phyloP scores from a whole-genome alignment of 2,888 invertebrate genomes.

The Serrognathus titanus region DNA sequence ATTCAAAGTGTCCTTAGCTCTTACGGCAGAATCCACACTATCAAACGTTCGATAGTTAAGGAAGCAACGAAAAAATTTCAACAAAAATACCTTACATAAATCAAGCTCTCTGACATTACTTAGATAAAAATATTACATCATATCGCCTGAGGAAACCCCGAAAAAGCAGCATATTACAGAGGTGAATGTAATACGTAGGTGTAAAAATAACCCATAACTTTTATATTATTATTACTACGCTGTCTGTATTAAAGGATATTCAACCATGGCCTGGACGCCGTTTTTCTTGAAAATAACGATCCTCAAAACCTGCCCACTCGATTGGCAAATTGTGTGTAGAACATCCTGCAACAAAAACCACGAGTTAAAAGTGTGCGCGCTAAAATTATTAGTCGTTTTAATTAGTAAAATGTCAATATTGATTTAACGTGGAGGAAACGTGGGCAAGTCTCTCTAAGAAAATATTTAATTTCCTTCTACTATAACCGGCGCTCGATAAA shows the following conservation, averaged over 20 bases:
- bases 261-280: conserved; percentile 98
- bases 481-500: too few species aligned
- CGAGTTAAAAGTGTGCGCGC: too few species aligned
- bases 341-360: conserved; percentile 82
- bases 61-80: conserved; percentile 35
- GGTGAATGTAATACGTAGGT: not conserved
- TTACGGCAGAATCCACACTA: conserved; percentile 85
- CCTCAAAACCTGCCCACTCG: conserved; percentile 92
- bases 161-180: not conserved
- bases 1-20: conserved; percentile 92
- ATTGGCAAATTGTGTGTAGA: conserved; percentile 93
- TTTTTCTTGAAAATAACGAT: conserved; percentile 99
- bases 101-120: not conserved
- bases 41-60: conserved; percentile 81
- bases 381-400: too few species aligned
- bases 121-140: too few species aligned
- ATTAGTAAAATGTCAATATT: not conserved
- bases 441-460: not conserved
- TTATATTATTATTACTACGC: not conserved
- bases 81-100: not conserved
- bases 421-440: not conserved
- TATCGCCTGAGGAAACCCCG: too few species aligned
- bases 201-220: not conserved
- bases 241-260: conserved; percentile 81
- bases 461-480: too few species aligned